phyloP scores from a whole-genome alignment of 2,113 vertebrate species.

The Polypterus bichir region DNA sequence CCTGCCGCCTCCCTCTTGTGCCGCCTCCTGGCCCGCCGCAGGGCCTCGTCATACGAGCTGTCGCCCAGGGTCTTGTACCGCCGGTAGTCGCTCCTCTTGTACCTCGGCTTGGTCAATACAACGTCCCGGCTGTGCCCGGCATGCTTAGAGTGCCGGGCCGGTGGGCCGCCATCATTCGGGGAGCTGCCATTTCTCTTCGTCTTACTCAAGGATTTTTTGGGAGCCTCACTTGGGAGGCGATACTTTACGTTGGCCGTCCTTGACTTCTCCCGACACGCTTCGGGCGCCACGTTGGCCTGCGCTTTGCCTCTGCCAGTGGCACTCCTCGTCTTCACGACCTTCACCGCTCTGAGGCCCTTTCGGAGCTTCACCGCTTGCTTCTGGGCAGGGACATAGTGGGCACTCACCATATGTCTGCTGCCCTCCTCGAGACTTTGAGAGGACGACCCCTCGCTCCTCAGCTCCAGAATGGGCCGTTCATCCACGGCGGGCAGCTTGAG shows the following conservation, averaged over 20 bases:
- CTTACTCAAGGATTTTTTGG: constrained; percentile 47
- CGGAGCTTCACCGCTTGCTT: constrained; percentile 43
- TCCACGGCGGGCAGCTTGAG: constrained; percentile 17
- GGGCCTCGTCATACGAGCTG: constrained; percentile 59
- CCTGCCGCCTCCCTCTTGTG: constrained; percentile 46
- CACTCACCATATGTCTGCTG: constrained; percentile 41
- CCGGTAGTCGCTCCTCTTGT: constrained; percentile 67
- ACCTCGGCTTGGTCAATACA: constrained; percentile 69
- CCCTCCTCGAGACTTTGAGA: constrained; percentile 63
- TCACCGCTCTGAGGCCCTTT: constrained; percentile 47
- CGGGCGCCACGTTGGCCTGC: constrained; percentile 27
- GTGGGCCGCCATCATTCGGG: constrained; percentile 37
- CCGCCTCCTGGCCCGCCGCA: constrained; percentile 44
- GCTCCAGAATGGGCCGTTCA: constrained; percentile 44
- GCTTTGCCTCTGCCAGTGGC: constrained; percentile 33
- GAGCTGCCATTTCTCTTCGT: constrained; percentile 38
- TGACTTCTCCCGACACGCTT: constrained; percentile 43
- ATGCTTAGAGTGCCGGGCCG: constrained; percentile 35
- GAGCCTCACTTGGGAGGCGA: constrained; percentile 49
- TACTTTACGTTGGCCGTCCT: constrained; percentile 44
- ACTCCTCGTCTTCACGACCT: constrained; percentile 45
- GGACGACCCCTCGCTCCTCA: constrained; percentile 59
- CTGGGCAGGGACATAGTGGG: constrained; percentile 46
- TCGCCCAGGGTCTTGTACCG: constrained; percentile 56
- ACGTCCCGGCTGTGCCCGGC: constrained; percentile 51